phyloP scores from a whole-genome alignment of 92 coral and sea anemone genomes.

The Scolanthus callimorphus region DNA sequence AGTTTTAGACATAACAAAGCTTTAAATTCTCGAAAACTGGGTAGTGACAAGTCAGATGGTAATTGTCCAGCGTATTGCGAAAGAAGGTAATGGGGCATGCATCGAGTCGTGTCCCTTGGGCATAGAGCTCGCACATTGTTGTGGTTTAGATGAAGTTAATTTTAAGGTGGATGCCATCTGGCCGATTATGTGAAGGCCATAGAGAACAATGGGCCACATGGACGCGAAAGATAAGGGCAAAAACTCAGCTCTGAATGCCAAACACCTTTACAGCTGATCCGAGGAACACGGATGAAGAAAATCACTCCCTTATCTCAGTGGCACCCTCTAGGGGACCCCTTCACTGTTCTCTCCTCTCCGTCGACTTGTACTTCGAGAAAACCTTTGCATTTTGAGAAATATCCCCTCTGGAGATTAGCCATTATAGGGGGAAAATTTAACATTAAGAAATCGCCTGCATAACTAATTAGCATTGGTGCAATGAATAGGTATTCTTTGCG shows the following conservation, averaged over 20 bases:
- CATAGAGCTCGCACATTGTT: conserved; percentile 48
- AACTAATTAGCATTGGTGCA: conserved; percentile 6
- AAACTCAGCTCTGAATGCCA: conserved; percentile 41
- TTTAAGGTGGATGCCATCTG: conserved; percentile 89
- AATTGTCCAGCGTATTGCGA: too few species aligned
- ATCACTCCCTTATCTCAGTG: neutral
- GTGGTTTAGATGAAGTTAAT: conserved; percentile 69
- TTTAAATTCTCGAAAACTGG: conserved; percentile 16
- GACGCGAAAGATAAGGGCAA: conserved; percentile 76
- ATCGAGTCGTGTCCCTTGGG: conserved; percentile 14
- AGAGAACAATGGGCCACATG: conserved; percentile 97
- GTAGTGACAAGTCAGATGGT: too few species aligned
- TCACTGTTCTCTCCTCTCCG: neutral
- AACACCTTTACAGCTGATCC: conserved; percentile 86
- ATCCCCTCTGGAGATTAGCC: neutral
- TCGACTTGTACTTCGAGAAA: neutral
- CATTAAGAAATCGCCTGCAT: conserved; percentile 4
- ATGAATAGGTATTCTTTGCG: conserved; percentile 1
- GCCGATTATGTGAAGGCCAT: conserved; percentile 92
- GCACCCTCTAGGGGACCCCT: neutral
- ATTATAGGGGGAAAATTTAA: neutral
- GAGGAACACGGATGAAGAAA: neutral
- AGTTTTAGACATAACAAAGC: conserved; percentile 46
- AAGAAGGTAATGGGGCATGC: too few species aligned
- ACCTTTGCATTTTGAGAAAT: conserved; percentile 3